Conservation (phyloP, 2,888 invertebrate genomes). For the Spicauda simplicius region DNA sequence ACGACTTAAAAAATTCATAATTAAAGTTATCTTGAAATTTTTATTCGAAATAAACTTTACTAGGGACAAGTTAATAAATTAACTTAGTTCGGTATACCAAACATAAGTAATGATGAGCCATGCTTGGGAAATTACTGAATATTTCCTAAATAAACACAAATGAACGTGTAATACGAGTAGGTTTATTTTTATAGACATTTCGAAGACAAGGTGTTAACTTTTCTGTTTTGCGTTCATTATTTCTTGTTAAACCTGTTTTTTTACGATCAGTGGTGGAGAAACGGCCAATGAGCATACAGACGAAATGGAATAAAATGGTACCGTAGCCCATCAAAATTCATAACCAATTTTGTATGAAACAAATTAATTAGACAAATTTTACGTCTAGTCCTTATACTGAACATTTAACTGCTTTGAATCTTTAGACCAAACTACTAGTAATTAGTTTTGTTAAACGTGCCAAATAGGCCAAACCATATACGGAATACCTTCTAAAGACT, state of each 20-base stretch:
- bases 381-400: not conserved
- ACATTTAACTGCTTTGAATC: no score
- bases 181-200: conserved; percentile 19
- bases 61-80: no score
- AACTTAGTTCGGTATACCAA: no score
- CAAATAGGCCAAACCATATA: no score
- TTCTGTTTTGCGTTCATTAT: conserved; percentile 26
- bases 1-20: no score
- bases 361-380: not conserved
- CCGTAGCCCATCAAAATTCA: not conserved
- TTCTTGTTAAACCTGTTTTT: conserved; percentile 17
- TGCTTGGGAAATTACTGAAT: conserved; percentile 15
- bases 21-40: conserved; percentile 4
- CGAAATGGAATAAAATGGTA: not conserved
- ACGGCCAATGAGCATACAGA: not conserved
- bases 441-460: no score
- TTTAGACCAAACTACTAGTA: no score
- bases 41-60: conserved; percentile 6
- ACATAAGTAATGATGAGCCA: conserved; percentile 17
- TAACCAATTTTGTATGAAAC: not conserved
- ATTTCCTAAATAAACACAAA: conserved; percentile 26
- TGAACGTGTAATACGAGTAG: conserved; percentile 5
- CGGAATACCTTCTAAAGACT: no score
- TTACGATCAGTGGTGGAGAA: not conserved
- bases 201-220: conserved; percentile 28